Evolutionary conservation across 2,797 vertebrate species (phyloP), one percentile per base, ranked within the genome.

Genomic region (Rhinoraja longicauda): DNA sequence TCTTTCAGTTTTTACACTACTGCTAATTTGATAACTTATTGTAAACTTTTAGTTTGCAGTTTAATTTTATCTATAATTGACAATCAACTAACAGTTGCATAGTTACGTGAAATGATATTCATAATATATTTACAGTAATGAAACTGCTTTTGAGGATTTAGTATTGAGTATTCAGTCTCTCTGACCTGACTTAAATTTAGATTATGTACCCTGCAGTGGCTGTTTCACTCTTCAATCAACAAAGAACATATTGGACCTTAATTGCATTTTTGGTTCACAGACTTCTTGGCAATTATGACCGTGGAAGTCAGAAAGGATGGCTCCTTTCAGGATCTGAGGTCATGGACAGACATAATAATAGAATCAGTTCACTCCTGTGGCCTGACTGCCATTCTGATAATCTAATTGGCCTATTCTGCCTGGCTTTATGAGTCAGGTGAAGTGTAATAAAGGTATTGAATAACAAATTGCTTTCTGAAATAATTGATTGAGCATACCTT

Each of bases 251-350:
- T 36, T 93, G 92, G 94, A 93, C 84, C n/a, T n/a, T n/a, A n/a
- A 93, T 94, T 94, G 93, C 94, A 94, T 94, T 95, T 64, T 94
- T 93, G 70, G 94, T 93, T 94, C 93, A 88, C 93, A 93, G 94
- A 93, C 93, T 94, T 95, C 94, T 92, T 94, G 92, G 93, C 93
- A 93, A 94, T 95, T 94, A 95, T 95, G 93, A 92, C 92, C 93
- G 93, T 94, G 93, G 93, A 93, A 93, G 86, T 93, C 2, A 93
- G 94, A 93, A 94, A 94, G 73, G 94, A 95, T 94, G 94, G 94
- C 12, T 90, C 94, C 94, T 94, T 93, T 93, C 93, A 93, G 93
- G 70, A 75, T 94, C 88, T 94, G 95, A 95, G 94, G 94, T 94
- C 94, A 94, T 91, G 93, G 93, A 93, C 93, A 79, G 93, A 93